Evolutionary conservation across 2,113 vertebrate genomes (phyloP).

Genomic region (Phyllostomus hastatus): DNA sequence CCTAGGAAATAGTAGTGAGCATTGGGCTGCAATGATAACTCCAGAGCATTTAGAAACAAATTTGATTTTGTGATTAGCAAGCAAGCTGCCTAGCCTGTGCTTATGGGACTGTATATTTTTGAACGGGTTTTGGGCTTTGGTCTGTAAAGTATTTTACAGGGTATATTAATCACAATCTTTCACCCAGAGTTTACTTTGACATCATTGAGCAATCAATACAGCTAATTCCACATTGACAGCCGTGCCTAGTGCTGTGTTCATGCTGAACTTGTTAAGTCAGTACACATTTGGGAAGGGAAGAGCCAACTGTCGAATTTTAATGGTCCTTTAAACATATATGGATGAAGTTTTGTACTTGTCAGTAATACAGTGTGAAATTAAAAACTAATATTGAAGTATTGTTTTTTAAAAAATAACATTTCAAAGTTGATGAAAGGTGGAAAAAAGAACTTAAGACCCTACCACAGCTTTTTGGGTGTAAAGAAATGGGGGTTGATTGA

Average conservation of each 20-base stretch:
- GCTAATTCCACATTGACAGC: neutral
- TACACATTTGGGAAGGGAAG: neutral
- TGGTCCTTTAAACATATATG: neutral
- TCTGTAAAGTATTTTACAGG: constrained; percentile 21
- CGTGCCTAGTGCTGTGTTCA: neutral
- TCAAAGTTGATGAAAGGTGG: neutral
- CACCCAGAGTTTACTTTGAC: constrained; percentile 27
- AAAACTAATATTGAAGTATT: neutral
- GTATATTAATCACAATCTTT: constrained; percentile 49
- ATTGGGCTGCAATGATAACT: neutral
- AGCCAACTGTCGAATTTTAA: neutral
- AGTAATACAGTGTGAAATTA: neutral
- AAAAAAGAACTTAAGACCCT: neutral
- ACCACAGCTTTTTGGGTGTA: neutral
- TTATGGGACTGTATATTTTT: constrained; percentile 55
- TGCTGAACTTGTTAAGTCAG: neutral
- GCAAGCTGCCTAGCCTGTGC: neutral
- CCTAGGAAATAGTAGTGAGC: neutral
- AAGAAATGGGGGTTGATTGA: neutral
- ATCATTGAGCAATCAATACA: neutral
- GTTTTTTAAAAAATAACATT: neutral
- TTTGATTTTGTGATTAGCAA: constrained; percentile 52
- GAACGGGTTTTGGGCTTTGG: constrained; percentile 11
- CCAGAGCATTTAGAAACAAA: constrained; percentile 28
- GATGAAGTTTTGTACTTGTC: neutral